phyloP scores from a whole-genome alignment of 2,113 vertebrate species.

The Anser cygnoides region DNA sequence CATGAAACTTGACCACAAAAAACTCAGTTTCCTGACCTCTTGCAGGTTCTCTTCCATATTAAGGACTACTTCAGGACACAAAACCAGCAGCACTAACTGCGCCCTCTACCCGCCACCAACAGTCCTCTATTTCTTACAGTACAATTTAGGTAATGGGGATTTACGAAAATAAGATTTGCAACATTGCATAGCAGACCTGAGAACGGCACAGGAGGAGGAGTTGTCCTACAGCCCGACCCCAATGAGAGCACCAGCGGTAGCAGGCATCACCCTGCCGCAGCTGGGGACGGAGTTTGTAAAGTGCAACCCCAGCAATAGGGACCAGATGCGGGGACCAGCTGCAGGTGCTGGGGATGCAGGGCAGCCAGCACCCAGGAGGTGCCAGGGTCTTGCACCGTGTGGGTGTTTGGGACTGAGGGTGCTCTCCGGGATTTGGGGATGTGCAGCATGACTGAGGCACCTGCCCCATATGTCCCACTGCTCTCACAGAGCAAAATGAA shows the following conservation, averaged over 20 bases:
- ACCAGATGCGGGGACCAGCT: neutral
- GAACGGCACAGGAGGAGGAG: rapidly evolving
- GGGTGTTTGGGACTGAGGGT: rapidly evolving
- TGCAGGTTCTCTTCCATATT: rapidly evolving
- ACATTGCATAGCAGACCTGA: neutral
- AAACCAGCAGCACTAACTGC: rapidly evolving
- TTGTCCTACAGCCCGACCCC: rapidly evolving
- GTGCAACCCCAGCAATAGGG: neutral
- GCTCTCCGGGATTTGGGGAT: neutral
- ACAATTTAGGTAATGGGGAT: neutral
- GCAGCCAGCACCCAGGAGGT: too few relatives aligned
- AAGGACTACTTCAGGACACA: neutral
- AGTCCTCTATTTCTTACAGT: neutral
- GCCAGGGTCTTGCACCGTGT: rapidly evolving
- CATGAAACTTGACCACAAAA: neutral
- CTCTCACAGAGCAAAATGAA: neutral
- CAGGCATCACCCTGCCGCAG: neutral
- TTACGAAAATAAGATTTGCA: rapidly evolving
- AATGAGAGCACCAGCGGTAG: rapidly evolving
- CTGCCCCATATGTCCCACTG: rapidly evolving
- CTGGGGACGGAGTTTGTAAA: neutral
- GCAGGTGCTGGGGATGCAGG: neutral
- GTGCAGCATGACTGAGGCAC: rapidly evolving
- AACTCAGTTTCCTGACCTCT: neutral
- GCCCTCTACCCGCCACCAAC: neutral